Conservation (phyloP, 2,113 vertebrate species). For the Sminthopsis crassicaudata region DNA sequence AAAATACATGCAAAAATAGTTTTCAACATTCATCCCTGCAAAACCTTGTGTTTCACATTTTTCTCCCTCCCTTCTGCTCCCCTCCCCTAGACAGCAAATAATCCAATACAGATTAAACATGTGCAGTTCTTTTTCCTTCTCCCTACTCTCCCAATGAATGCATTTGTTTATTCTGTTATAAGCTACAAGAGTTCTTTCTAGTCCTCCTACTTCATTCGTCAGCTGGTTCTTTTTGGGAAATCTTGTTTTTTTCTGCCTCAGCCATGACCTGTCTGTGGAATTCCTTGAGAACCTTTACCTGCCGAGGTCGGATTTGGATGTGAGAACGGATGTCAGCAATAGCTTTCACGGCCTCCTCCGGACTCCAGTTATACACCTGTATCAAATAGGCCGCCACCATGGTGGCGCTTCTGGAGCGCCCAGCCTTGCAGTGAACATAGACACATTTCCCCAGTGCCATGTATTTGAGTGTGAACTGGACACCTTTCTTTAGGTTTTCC, state of each 20-base stretch:
- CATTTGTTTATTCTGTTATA: background rate
- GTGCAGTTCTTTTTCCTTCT: too few species aligned
- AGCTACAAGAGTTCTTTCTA: slow-evolving; percentile 22
- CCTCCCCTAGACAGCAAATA: too few species aligned
- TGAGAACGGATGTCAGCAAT: slow-evolving; percentile 91
- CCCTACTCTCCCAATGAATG: background rate
- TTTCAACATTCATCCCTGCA: too few species aligned
- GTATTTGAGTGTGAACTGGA: slow-evolving; percentile 90
- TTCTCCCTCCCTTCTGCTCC: too few species aligned
- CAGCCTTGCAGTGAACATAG: slow-evolving; percentile 98
- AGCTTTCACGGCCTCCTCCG: slow-evolving; percentile 89
- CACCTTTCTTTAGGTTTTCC: slow-evolving; percentile 90
- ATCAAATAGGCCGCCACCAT: slow-evolving; percentile 96
- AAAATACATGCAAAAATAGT: too few species aligned
- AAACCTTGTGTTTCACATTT: too few species aligned
- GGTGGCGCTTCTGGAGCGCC: slow-evolving; percentile 96
- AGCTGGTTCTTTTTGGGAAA: too few species aligned
- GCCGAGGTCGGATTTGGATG: slow-evolving; percentile 88
- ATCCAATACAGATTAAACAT: too few species aligned
- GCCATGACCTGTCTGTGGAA: slow-evolving; percentile 86
- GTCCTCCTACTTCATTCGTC: slow-evolving; percentile 11
- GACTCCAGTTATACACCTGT: slow-evolving; percentile 91
- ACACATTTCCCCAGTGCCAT: slow-evolving; percentile 87
- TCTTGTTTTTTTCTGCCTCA: slow-evolving; percentile 18
- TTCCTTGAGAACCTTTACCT: slow-evolving; percentile 87